Conservation (phyloP, 2,888 invertebrate species). For the Psylliodes chrysocephalus region DNA sequence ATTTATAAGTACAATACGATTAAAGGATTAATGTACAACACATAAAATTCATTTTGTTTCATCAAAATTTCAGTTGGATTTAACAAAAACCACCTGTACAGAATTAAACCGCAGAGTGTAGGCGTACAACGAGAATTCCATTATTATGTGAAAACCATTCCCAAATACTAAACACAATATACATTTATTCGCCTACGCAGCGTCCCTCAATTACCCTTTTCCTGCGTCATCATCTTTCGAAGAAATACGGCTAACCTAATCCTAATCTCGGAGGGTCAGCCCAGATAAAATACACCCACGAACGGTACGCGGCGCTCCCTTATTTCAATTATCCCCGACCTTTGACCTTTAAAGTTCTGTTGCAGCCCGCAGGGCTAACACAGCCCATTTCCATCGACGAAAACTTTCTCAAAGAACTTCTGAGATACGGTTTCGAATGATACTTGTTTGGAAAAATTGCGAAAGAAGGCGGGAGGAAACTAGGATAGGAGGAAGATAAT, state of each 20-base stretch:
- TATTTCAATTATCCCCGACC: slow-evolving; percentile 1
- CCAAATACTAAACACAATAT: too few relatives aligned
- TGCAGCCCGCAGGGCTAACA: not conserved
- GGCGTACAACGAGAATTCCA: too few relatives aligned
- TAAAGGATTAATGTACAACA: too few relatives aligned
- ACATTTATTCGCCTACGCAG: too few relatives aligned
- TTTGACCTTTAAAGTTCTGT: not conserved
- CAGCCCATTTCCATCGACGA: not conserved
- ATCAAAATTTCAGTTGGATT: too few relatives aligned
- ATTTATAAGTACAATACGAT: too few relatives aligned
- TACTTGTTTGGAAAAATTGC: not conserved
- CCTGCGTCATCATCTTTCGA: too few relatives aligned
- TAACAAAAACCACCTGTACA: too few relatives aligned
- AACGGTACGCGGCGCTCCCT: not conserved
- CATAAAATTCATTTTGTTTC: too few relatives aligned
- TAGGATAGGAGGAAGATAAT: not conserved
- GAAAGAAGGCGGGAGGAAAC: not conserved
- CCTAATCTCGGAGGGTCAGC: not conserved
- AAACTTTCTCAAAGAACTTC: not conserved
- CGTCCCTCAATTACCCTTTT: too few relatives aligned
- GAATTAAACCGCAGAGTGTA: too few relatives aligned
- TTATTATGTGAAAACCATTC: too few relatives aligned
- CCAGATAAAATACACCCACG: not conserved
- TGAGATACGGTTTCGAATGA: not conserved
- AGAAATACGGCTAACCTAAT: not conserved